These are phyloP conservation scores for Psammodynastes pulverulentus DNA, from an alignment of 2,113 vertebrate genomes.

Conservation along the genomic window DNA sequence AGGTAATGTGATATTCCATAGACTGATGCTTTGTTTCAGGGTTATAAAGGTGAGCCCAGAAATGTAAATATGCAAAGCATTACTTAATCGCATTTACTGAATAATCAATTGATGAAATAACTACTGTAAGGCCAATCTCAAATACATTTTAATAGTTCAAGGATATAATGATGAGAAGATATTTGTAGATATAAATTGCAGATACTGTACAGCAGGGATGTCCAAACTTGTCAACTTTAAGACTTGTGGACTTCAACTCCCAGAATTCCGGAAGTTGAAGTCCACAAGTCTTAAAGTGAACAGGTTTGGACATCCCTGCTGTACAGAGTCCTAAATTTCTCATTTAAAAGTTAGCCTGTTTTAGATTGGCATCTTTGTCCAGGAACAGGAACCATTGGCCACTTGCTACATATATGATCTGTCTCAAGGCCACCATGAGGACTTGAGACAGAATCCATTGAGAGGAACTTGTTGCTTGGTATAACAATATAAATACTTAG, in stretches of 20 bases:
- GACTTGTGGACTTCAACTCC: no score
- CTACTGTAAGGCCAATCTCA: neutral
- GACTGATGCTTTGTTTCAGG: neutral
- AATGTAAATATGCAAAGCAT: constrained; percentile 38
- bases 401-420: neutral
- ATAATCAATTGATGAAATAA: constrained; percentile 4
- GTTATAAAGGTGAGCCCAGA: constrained; percentile 17
- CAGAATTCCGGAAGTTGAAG: no score
- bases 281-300: no score
- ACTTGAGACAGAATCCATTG: neutral
- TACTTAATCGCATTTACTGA: constrained; percentile 36
- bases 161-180: neutral
- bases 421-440: neutral
- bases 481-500: neutral
- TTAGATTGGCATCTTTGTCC: neutral
- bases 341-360: neutral
- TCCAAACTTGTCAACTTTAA: no score
- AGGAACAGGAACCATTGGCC: neutral
- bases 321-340: neutral
- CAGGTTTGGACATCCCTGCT: no score
- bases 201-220: no score
- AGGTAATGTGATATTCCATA: neutral
- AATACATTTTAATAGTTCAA: neutral
- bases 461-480: neutral
- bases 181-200: constrained; percentile 13